A percentile compares a stretch with the other conserved stretches of the same genome.
These are phyloP conservation scores for Chlamydotis undulata DNA, from an alignment of 2,113 vertebrate species.

Conservation along the genomic window DNA sequence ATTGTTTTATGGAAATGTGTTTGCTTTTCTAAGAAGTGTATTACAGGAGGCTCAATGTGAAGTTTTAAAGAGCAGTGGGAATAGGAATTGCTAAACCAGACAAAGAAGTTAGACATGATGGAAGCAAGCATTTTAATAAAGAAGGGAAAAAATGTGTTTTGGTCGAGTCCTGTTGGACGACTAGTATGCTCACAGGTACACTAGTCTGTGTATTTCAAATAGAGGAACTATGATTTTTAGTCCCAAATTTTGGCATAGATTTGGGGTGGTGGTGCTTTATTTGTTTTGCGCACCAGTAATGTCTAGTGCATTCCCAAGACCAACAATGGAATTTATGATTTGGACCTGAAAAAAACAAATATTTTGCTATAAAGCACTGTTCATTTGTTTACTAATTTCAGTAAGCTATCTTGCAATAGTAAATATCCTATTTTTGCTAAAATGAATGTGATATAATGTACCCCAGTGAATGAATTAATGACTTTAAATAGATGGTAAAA, in stretches of 20 bases:
- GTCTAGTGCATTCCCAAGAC: neutral
- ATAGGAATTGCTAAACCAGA: neutral
- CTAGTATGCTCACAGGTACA: neutral
- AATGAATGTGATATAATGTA: neutral
- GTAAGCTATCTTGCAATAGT: neutral
- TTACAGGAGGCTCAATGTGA: rapidly evolving
- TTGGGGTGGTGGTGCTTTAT: rapidly evolving
- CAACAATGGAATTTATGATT: neutral
- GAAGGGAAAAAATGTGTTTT: neutral
- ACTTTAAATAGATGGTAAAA: neutral
- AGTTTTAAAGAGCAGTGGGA: neutral
- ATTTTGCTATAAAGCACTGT: neutral
- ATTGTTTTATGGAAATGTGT: neutral
- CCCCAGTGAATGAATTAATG: neutral
- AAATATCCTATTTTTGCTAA: neutral
- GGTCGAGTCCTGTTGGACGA: neutral
- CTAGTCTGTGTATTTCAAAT: neutral
- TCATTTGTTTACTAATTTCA: neutral
- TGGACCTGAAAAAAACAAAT: neutral
- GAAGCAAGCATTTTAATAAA: neutral
- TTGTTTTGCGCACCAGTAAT: neutral
- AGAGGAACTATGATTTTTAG: neutral
- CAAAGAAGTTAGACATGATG: neutral
- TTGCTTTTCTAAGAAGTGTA: neutral
- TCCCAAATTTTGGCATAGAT: neutral